Evolutionary conservation across 2,113 vertebrate species (phyloP).

Genomic region (Arvicanthis niloticus): DNA sequence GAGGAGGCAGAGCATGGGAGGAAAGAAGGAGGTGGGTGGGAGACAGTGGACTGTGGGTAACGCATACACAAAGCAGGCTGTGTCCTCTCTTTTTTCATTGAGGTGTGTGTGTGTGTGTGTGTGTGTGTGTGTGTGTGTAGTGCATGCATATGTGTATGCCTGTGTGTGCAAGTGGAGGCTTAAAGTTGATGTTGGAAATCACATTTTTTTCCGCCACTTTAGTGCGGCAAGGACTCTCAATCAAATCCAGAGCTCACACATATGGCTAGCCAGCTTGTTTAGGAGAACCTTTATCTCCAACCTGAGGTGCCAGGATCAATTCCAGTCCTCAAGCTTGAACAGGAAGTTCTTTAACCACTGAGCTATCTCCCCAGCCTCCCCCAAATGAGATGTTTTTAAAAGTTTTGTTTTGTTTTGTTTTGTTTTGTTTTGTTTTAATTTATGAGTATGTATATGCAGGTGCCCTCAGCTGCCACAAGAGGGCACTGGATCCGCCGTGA

Average conservation of each 20-base stretch:
- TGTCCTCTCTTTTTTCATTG: not conserved
- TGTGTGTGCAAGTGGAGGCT: not conserved
- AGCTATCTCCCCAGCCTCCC: not conserved
- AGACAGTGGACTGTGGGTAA: not conserved
- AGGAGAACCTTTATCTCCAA: not conserved
- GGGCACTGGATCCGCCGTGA: not conserved
- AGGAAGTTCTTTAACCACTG: not conserved
- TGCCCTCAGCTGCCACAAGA: not conserved
- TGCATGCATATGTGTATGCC: not conserved
- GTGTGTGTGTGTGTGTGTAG: not conserved
- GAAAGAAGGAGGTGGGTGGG: not conserved
- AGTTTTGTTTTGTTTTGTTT: not conserved
- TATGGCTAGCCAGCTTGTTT: not conserved
- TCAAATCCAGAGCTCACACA: not conserved
- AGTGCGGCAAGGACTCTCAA: not conserved
- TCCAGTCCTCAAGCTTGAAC: not conserved
- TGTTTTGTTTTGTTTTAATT: not conserved
- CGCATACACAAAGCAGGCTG: not conserved
- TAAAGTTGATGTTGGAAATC: not conserved
- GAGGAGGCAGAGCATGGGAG: not conserved
- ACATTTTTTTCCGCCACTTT: not conserved
- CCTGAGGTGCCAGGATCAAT: not conserved
- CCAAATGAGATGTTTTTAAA: not conserved
- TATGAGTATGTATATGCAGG: not conserved
- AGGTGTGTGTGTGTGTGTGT: not conserved